Conservation (phyloP, 2,797 vertebrate genomes). For the Chelon auratus region DNA sequence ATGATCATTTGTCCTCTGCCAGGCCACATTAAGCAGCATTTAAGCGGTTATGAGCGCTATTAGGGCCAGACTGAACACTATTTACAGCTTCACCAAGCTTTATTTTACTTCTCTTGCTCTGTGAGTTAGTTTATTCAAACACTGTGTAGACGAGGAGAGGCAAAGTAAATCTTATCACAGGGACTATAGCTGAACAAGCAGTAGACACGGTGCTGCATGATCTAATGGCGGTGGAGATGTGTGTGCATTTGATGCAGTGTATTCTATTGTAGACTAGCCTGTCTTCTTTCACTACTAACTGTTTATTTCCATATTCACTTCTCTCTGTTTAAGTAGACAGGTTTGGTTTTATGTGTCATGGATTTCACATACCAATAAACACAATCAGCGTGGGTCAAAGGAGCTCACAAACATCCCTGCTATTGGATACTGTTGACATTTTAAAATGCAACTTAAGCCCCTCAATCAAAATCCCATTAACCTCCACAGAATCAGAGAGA, state of each 20-base stretch:
- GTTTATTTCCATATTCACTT: too few relatives aligned
- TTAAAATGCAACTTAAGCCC: neutral
- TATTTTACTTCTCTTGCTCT: too few relatives aligned
- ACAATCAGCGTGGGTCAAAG: too few relatives aligned
- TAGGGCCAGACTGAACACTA: neutral
- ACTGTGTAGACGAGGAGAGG: neutral
- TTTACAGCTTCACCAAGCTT: constrained; percentile 5
- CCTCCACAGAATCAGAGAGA: neutral
- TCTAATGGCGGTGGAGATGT: neutral
- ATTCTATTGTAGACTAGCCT: too few relatives aligned
- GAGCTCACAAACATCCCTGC: too few relatives aligned
- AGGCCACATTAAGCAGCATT: constrained; percentile 22
- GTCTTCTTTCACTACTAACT: too few relatives aligned
- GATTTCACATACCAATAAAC: too few relatives aligned
- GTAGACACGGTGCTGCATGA: neutral
- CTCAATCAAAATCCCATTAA: neutral
- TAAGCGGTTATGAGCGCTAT: neutral
- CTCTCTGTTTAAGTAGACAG: too few relatives aligned
- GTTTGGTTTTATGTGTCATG: too few relatives aligned
- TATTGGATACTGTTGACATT: neutral
- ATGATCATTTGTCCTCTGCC: neutral
- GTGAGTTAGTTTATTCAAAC: too few relatives aligned
- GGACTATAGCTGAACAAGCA: constrained; percentile 9
- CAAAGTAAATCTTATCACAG: neutral
- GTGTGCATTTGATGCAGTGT: neutral